Conservation (phyloP, 2,888 invertebrate genomes). For the Lottia scabra region DNA sequence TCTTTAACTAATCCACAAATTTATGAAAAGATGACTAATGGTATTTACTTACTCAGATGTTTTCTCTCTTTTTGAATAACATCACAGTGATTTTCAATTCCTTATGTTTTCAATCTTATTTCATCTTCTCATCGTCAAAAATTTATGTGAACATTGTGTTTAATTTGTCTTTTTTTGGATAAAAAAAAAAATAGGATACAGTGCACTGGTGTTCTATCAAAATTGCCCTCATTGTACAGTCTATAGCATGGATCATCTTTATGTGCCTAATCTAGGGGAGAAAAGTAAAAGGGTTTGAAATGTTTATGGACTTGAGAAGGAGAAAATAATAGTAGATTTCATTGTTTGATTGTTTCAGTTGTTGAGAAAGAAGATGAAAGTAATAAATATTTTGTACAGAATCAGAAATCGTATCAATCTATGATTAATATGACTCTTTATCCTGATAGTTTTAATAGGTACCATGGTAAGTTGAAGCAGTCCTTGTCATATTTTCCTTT, state of each 20-base stretch:
- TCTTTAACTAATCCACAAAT: conserved; percentile 89
- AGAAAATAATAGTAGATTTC: no score
- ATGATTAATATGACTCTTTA: conserved; percentile 45
- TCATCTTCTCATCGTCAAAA: no score
- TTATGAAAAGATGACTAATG: conserved; percentile 61
- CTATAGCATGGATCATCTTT: no score
- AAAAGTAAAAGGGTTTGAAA: no score
- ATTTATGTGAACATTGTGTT: no score
- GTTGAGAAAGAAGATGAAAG: conserved; percentile 15
- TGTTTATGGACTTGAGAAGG: no score
- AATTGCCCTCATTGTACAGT: no score
- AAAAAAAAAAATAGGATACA: no score
- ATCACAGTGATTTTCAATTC: neutral
- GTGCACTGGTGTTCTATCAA: no score
- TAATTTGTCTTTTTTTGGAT: no score
- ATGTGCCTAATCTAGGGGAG: no score
- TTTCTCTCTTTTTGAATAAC: neutral
- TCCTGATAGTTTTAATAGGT: conserved; percentile 56
- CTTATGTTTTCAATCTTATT: no score
- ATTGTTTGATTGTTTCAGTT: neutral
- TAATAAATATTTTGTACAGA: conserved; percentile 30
- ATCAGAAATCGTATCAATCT: conserved; percentile 42
- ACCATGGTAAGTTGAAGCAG: conserved; percentile 45
- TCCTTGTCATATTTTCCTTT: neutral
- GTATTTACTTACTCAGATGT: conserved; percentile 34